A percentile compares a stretch with the other conserved stretches of the same genome.
Evolutionary conservation across 2,888 invertebrate genomes (phyloP).

Genomic region (Dicyrtoma fusca): DNA sequence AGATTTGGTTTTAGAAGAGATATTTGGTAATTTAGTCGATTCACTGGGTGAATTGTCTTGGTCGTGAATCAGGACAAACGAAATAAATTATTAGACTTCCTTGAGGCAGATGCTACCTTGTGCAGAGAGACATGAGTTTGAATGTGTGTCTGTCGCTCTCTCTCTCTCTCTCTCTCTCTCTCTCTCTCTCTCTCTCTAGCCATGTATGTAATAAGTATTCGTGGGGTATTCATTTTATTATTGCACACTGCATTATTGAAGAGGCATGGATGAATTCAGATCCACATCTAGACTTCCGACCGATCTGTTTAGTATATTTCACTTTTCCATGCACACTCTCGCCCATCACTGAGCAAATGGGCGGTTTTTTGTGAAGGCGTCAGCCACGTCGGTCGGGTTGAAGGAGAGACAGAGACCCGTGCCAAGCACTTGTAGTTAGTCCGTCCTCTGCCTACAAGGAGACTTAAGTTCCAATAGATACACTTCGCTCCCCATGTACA

Average conservation of each 20-base stretch:
- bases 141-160: no score
- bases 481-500: no score
- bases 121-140: background rate
- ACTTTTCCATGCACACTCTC: constrained; percentile 7
- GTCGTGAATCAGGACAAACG: constrained; percentile 31
- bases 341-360: constrained; percentile 5
- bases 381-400: background rate
- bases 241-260: no score
- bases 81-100: constrained; percentile 29
- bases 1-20: constrained; percentile 14
- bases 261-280: no score
- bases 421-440: background rate
- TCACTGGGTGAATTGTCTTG: constrained; percentile 27
- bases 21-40: constrained; percentile 31
- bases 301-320: constrained; percentile 20
- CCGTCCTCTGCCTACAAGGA: no score
- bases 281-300: background rate
- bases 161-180: no score
- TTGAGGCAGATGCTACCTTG: constrained; percentile 15
- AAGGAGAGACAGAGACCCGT: background rate
- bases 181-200: no score
- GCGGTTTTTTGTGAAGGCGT: background rate
- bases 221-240: no score
- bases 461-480: no score
- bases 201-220: no score